These are phyloP conservation scores for Notocelia uddmanniana DNA, from an alignment of 2,888 invertebrate genomes.

Conservation along the genomic window DNA sequence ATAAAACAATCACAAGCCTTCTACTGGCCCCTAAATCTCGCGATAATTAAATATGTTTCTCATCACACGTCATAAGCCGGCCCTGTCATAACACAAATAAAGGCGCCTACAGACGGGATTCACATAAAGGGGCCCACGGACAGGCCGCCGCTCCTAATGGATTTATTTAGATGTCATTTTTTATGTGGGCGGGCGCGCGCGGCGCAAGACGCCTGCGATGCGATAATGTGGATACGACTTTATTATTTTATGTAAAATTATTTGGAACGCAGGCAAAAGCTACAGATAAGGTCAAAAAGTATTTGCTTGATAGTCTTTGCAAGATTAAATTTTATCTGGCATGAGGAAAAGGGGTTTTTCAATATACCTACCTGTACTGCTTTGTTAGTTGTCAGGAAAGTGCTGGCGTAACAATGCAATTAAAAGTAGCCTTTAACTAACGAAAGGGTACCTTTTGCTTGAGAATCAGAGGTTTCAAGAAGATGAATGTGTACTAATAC, in stretches of 20 bases:
- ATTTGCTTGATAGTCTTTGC: too few relatives aligned
- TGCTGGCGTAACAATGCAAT: too few relatives aligned
- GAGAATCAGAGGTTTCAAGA: too few relatives aligned
- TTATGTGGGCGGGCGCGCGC: slow-evolving; percentile 84
- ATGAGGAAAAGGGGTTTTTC: too few relatives aligned
- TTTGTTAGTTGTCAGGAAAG: too few relatives aligned
- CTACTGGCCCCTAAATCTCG: slow-evolving; percentile 49
- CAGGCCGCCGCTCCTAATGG: slow-evolving; percentile 80
- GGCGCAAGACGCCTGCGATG: slow-evolving; percentile 70
- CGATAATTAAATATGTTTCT: slow-evolving; percentile 75
- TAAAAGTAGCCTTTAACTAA: too few relatives aligned
- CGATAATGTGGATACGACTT: slow-evolving; percentile 66
- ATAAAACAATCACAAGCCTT: neutral
- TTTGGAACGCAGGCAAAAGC: neutral
- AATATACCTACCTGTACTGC: too few relatives aligned
- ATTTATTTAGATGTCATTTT: slow-evolving; percentile 87
- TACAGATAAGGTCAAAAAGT: neutral
- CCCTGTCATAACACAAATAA: slow-evolving; percentile 81
- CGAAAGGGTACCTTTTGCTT: too few relatives aligned
- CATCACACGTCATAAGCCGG: slow-evolving; percentile 74
- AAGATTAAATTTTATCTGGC: too few relatives aligned
- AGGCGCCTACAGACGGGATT: slow-evolving; percentile 74
- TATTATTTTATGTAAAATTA: slow-evolving; percentile 24
- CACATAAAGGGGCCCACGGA: slow-evolving; percentile 78
- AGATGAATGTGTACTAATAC: too few relatives aligned